These are phyloP conservation scores for Apis cerana DNA, from an alignment of 1,140 invertebrate species.

Conservation along the genomic window DNA sequence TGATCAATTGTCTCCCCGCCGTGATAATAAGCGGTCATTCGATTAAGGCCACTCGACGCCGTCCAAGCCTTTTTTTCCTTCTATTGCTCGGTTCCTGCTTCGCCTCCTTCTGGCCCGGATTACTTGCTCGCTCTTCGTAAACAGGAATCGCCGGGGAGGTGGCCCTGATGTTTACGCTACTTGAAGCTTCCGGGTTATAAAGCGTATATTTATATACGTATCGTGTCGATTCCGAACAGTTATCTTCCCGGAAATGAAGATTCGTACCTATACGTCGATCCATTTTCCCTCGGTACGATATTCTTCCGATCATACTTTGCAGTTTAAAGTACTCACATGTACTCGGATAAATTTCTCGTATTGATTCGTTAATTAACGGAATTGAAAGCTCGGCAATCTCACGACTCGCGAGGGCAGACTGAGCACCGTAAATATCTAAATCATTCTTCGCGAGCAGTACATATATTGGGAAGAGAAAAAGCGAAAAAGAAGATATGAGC, in stretches of 20 bases:
- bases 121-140: constrained; percentile 6
- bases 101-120: constrained; percentile 17
- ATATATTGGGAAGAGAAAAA: not conserved
- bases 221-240: too few species aligned
- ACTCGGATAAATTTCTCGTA: too few species aligned
- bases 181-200: not conserved
- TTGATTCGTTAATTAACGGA: too few species aligned
- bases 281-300: too few species aligned
- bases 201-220: too few species aligned
- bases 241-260: not conserved
- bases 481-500: not conserved
- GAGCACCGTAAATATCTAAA: too few species aligned
- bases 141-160: not conserved
- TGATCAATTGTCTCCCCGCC: constrained; percentile 62
- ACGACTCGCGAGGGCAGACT: too few species aligned
- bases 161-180: not conserved
- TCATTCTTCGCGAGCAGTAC: too few species aligned
- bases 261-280: too few species aligned
- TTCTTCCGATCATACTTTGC: too few species aligned
- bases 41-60: constrained; percentile 52
- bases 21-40: constrained; percentile 63
- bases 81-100: constrained; percentile 36
- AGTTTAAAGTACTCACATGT: too few species aligned
- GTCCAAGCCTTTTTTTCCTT: constrained; percentile 37
- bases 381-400: too few species aligned